These are phyloP conservation scores for Anthophora plumipes DNA, from an alignment of 2,888 invertebrate species.

Conservation along the genomic window DNA sequence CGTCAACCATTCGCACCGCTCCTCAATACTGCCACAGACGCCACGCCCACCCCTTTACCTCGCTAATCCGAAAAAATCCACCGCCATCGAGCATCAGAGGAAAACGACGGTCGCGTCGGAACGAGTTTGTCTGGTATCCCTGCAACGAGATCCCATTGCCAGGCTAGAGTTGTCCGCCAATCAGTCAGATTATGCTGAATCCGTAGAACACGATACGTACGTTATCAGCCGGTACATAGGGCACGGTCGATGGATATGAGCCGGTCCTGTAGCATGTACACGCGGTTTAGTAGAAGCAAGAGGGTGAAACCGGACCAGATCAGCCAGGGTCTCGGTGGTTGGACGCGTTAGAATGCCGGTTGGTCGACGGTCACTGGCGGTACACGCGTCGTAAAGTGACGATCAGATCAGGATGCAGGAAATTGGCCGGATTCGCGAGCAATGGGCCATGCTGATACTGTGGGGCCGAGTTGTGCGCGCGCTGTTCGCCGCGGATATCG, in stretches of 20 bases:
- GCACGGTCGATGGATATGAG: conserved; percentile 68
- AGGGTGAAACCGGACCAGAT: conserved; percentile 8
- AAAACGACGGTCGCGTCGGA: conserved; percentile 11
- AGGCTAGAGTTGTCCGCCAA: conserved; percentile 56
- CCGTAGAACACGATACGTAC: conserved; percentile 66
- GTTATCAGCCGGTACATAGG: conserved; percentile 67
- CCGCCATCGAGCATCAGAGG: conserved; percentile 1
- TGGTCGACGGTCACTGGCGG: conserved; percentile 61
- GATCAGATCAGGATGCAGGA: conserved; percentile 83
- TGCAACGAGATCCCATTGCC: conserved; percentile 38
- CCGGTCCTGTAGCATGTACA: conserved; percentile 46
- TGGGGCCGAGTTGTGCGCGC: conserved; percentile 64
- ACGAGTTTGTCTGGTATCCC: conserved; percentile 30
- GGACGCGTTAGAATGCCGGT: conserved; percentile 59
- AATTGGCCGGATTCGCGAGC: conserved; percentile 84
- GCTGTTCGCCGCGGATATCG: conserved; percentile 71
- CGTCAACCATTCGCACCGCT: neutral
- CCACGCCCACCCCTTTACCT: neutral
- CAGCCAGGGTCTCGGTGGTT: conserved; percentile 63
- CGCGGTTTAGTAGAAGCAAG: conserved; percentile 50
- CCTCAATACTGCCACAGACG: neutral
- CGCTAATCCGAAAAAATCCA: neutral
- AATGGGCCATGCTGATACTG: conserved; percentile 84
- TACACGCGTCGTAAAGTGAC: conserved; percentile 84
- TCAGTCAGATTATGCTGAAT: conserved; percentile 74